phyloP scores from a whole-genome alignment of 2,888 invertebrate species.

The Netelia inedita region DNA sequence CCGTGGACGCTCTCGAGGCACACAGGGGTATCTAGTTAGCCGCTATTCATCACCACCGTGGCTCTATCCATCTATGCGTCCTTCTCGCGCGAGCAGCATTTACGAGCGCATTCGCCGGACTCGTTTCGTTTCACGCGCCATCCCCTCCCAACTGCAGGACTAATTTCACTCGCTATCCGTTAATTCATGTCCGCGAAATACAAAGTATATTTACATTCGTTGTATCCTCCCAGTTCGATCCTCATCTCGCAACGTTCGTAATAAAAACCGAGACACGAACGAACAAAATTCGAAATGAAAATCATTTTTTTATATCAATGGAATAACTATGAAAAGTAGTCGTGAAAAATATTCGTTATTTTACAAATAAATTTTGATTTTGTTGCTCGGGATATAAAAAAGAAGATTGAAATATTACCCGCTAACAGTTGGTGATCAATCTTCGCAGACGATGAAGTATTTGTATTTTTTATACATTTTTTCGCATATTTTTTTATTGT shows the following conservation, averaged over 20 bases:
- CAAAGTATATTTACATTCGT: background rate
- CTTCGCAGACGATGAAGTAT: background rate
- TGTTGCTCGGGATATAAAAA: background rate
- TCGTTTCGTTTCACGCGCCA: slow-evolving; percentile 45
- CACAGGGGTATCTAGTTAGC: slow-evolving; percentile 58
- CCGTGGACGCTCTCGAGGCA: background rate
- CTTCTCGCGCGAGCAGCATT: slow-evolving; percentile 15
- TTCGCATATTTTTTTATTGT: background rate
- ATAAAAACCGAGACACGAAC: background rate
- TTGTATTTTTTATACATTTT: background rate
- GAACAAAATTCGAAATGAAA: background rate
- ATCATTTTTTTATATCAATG: background rate
- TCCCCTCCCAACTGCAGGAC: background rate
- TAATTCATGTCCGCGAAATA: background rate
- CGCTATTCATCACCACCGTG: slow-evolving; percentile 53
- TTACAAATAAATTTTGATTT: background rate
- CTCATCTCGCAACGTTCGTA: background rate
- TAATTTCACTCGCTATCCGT: slow-evolving; percentile 12
- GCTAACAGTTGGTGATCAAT: background rate
- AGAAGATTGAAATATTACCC: background rate
- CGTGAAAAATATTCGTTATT: background rate
- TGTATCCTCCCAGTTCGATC: background rate
- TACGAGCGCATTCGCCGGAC: slow-evolving; percentile 31
- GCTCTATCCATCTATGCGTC: slow-evolving; percentile 11
- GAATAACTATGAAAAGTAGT: background rate